A percentile compares a stretch with the other conserved stretches of the same genome.
phyloP scores from a whole-genome alignment of 2,113 vertebrate genomes.

The Muscicapa adusta region DNA sequence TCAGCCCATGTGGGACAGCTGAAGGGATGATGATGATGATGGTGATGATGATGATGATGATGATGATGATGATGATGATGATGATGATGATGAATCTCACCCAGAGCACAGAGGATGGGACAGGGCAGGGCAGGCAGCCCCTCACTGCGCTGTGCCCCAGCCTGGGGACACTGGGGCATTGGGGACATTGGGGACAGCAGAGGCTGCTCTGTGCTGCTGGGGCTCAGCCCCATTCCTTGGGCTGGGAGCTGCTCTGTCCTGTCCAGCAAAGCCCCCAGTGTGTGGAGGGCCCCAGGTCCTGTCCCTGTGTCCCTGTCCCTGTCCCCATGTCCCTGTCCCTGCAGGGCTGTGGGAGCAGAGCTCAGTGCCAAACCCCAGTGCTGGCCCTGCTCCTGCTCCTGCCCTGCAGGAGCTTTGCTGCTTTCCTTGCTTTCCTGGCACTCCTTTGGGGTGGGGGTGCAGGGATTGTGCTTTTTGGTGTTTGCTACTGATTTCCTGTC shows the following conservation, averaged over 20 bases:
- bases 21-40: neutral
- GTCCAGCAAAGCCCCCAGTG: no score
- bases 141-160: neutral
- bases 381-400: neutral
- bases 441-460: neutral
- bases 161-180: neutral
- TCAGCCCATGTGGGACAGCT: neutral
- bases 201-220: no score
- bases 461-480: neutral
- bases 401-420: neutral
- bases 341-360: neutral
- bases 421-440: neutral
- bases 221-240: no score
- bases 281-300: no score
- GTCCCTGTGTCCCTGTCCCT: neutral
- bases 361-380: accelerated
- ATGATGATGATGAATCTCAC: no score
- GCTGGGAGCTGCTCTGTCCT: no score
- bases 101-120: no score
- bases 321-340: neutral
- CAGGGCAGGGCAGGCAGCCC: neutral
- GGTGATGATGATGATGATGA: neutral
- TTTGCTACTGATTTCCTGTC: slow-evolving; percentile 32
- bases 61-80: no score
- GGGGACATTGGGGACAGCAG: neutral